Evolutionary conservation across 2,888 invertebrate species (phyloP).

Genomic region (Himalopsyche kuldschensis): DNA sequence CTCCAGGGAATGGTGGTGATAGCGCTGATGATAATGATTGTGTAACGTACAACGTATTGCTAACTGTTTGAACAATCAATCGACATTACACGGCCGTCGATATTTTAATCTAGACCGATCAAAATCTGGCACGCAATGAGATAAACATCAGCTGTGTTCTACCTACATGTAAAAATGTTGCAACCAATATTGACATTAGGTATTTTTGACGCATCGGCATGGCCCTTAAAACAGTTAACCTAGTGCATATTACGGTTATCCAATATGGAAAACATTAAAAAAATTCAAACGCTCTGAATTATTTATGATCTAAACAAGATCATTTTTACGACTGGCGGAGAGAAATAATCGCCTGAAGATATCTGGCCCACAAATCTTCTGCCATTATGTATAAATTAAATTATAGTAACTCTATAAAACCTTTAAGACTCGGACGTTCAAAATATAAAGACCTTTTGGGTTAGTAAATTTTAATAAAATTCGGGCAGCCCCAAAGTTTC

Average conservation of each 20-base stretch:
- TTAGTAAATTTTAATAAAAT: too few relatives aligned
- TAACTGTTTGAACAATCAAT: neutral
- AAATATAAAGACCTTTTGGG: too few relatives aligned
- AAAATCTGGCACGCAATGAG: neutral
- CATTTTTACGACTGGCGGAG: neutral
- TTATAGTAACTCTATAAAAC: too few relatives aligned
- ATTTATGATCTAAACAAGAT: neutral
- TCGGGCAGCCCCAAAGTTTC: too few relatives aligned
- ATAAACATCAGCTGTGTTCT: neutral
- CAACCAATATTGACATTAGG: neutral
- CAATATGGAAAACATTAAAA: neutral
- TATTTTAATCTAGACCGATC: neutral
- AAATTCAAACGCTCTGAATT: neutral
- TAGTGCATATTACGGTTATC: neutral
- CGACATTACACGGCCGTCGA: neutral
- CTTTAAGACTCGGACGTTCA: too few relatives aligned
- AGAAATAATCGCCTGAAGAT: neutral
- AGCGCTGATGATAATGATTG: too few relatives aligned
- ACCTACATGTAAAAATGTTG: neutral
- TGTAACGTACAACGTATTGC: too few relatives aligned
- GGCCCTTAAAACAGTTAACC: neutral
- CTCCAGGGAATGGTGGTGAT: too few relatives aligned
- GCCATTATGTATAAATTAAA: neutral
- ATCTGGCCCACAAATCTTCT: neutral
- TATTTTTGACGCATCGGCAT: neutral